Evolutionary conservation across 1,140 invertebrate genomes (phyloP), one percentile per base, ranked within the genome.

Genomic region (Scaptodrosophila lebanonensis): DNA sequence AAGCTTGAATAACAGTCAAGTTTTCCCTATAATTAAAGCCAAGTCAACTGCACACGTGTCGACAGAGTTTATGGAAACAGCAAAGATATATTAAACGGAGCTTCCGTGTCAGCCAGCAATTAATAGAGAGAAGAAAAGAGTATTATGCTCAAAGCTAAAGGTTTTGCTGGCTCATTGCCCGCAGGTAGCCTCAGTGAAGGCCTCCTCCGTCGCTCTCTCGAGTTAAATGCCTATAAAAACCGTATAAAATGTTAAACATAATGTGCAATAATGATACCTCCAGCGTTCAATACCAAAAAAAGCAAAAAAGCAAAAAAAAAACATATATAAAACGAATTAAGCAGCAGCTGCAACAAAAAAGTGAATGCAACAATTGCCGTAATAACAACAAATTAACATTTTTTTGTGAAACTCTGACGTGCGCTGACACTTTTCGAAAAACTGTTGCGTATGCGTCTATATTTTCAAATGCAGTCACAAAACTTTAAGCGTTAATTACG

Each of bases 401-500:
- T 77, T 71, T 64, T 22, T 54, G 35, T 63, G 32, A 36, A 45
- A 25, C 25, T 47, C 35, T 57, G 58, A 67, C 53, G 64, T 79
- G 67, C 73, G 73, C 58, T 77, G 73, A 79, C 73, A 77, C 59
- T 73, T 79, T 77, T 72, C 29, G 63, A 48, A 77, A 75, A 77
- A 79, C n/a, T n/a, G n/a, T 66, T 79, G 59, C 72, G 72, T 77
- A 66, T 25, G 22, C 3, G 8, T 4, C 8, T 4, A 4, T 62
- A 30, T 63, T 71, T 76, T 70, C 32, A 50, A 61, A 68, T 68
- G 64, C 54, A 65, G 70, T 48, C 59, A 48, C 30, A 64, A 66
- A 77, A 67, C 42, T 54, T 33, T 48, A 52, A 45, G 63, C 43
- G 67, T 61, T n/a, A 77, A 77, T 77, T 77, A 68, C 51, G 48